Evolutionary conservation across 2,113 vertebrate species (phyloP).

Genomic region (Pseudopipra pipra): DNA sequence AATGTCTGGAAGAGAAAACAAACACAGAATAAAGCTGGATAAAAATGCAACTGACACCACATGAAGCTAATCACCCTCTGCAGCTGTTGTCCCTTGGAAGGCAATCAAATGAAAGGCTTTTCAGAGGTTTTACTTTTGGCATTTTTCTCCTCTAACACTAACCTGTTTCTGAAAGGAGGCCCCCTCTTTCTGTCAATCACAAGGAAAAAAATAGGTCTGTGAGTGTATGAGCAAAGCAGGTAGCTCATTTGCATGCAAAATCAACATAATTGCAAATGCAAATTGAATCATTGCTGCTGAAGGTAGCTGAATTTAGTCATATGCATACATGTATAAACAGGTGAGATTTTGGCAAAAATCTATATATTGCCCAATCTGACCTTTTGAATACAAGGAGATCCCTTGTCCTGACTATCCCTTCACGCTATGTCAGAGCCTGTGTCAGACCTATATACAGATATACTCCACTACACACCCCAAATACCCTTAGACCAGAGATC

Average conservation of each 20-base stretch:
- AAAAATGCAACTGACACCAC: slow-evolving; percentile 22
- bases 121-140: not conserved
- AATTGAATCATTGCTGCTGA: not conserved
- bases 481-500: not conserved
- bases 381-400: not conserved
- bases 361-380: not conserved
- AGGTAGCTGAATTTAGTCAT: not conserved
- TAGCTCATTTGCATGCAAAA: slow-evolving; percentile 4
- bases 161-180: slow-evolving; percentile 3
- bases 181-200: not conserved
- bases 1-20: not conserved
- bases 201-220: not conserved
- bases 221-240: not conserved
- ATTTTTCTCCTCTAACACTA: not conserved
- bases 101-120: slow-evolving; percentile 21
- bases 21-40: not conserved
- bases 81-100: slow-evolving; percentile 54
- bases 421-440: not conserved
- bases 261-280: slow-evolving; percentile 1
- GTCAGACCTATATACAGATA: not conserved
- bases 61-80: slow-evolving; percentile 21
- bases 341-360: not conserved
- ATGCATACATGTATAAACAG: not conserved
- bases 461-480: not conserved
- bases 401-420: not conserved